Conservation (phyloP, 1,140 invertebrate genomes). For the Drosophila miranda region DNA sequence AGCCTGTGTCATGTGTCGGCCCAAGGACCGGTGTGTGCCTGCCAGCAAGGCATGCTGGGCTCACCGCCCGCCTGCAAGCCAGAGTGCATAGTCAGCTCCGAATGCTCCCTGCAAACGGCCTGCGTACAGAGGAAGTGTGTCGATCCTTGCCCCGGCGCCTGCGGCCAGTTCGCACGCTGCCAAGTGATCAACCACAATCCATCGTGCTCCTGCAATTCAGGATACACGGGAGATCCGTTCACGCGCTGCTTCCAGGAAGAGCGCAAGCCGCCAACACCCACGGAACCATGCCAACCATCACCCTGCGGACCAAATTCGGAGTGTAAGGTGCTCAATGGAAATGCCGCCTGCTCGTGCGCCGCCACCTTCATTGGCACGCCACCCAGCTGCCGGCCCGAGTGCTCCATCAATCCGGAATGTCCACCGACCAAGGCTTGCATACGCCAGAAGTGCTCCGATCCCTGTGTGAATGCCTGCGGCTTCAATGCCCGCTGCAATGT, state of each 20-base stretch:
- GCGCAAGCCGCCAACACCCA: conserved; percentile 76
- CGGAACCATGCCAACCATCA: conserved; percentile 85
- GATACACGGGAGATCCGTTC: conserved; percentile 85
- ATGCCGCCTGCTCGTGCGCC: conserved; percentile 88
- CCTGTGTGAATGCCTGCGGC: conserved; percentile 88
- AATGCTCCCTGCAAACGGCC: conserved; percentile 87
- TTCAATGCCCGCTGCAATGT: conserved; percentile 87
- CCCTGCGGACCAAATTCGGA: conserved; percentile 89
- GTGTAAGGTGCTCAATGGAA: conserved; percentile 85
- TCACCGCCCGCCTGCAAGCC: conserved; percentile 87
- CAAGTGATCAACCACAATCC: conserved; percentile 85
- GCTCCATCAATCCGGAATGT: conserved; percentile 87
- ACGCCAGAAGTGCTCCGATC: conserved; percentile 86
- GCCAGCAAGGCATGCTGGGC: conserved; percentile 88
- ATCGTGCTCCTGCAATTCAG: conserved; percentile 84
- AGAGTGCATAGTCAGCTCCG: conserved; percentile 87
- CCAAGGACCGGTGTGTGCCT: conserved; percentile 89
- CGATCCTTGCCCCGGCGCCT: conserved; percentile 88
- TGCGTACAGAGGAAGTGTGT: conserved; percentile 88
- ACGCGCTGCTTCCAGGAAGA: conserved; percentile 84
- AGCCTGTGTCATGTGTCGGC: conserved; percentile 89
- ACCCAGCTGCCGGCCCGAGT: conserved; percentile 87
- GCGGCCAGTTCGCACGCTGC: conserved; percentile 87
- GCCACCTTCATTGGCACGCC: conserved; percentile 86
- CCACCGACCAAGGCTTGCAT: conserved; percentile 86